Evolutionary conservation across 2,797 vertebrate genomes (phyloP), one percentile per base, ranked within the genome.

Genomic region (Lutjanus argentimaculatus): DNA sequence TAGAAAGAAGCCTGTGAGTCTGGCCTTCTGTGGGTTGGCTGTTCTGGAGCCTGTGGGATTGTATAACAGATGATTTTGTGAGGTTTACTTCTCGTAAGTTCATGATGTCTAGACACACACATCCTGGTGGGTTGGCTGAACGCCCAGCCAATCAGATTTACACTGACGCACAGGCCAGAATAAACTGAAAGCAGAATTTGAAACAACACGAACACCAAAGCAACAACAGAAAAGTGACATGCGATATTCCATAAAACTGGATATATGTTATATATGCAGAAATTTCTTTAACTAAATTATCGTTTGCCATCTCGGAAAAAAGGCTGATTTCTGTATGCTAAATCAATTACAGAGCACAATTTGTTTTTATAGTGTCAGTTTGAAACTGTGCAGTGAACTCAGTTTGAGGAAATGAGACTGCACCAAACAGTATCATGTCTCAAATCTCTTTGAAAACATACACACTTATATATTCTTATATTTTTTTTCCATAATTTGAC

Each of bases 31-130:
- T 65, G 80, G 72, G 58, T 78, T 77, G 76, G 78, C 76, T 16
- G 43, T 5, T 68, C 52, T 58, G 14, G 43, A 56, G 36, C 17
- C 80, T 70, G 74, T 10, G 15, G 52, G 46, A 9, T 79, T 78
- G 57, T 68, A 53, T 76, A 77, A 84, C 70, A 74, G 22, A 61
- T 83, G 15, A 77, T 84, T 87, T 67, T 72, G 52, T 40, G 72
- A 67, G 59, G 56, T 21, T 52, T n/a, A 71, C 63, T 71, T 83
- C 76, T 83, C 46, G 55, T 48, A 59, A 77, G 59, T 81, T 67
- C 62, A 77, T 43, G 58, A 80, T 43, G 81, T 87, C 86, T 77
- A 81, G 88, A 84, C 86, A 65, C 62, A 65, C 62, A 79, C 68
- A 74, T 79, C 68, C 77, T 61, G 45, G 55, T 72, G 78, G 67